These are phyloP conservation scores for Hippopotamus amphibius DNA, from an alignment of 2,113 vertebrate species.

Conservation along the genomic window DNA sequence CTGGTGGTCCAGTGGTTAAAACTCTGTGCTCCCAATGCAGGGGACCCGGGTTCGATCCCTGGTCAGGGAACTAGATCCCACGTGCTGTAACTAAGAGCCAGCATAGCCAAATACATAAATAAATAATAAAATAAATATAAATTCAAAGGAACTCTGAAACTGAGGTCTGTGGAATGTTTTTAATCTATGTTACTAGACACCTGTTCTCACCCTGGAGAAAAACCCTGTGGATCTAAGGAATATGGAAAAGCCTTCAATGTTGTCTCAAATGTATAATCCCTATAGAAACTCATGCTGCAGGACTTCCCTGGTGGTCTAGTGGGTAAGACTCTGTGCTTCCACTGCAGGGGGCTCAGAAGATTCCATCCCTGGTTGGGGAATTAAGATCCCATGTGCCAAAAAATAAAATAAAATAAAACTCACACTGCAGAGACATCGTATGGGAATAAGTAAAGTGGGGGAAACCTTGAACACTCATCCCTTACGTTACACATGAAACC, in stretches of 20 bases:
- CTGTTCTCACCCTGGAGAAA: background rate
- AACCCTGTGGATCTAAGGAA: background rate
- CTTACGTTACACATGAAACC: background rate
- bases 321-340: background rate
- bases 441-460: background rate
- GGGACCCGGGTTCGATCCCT: too few relatives aligned
- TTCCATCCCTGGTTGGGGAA: background rate
- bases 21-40: too few relatives aligned
- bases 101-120: too few relatives aligned
- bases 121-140: too few relatives aligned
- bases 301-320: background rate
- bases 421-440: background rate
- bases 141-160: background rate
- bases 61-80: too few relatives aligned
- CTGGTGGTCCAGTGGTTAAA: too few relatives aligned
- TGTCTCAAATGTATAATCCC: background rate
- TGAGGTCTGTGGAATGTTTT: background rate
- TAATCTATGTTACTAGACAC: background rate
- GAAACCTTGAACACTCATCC: background rate
- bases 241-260: background rate
- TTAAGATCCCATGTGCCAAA: background rate
- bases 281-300: background rate
- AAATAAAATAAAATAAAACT: background rate
- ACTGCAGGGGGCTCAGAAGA: background rate
- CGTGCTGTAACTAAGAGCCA: too few relatives aligned